Evolutionary conservation across 2,113 vertebrate genomes (phyloP).

Genomic region (Bubo blakistoni): DNA sequence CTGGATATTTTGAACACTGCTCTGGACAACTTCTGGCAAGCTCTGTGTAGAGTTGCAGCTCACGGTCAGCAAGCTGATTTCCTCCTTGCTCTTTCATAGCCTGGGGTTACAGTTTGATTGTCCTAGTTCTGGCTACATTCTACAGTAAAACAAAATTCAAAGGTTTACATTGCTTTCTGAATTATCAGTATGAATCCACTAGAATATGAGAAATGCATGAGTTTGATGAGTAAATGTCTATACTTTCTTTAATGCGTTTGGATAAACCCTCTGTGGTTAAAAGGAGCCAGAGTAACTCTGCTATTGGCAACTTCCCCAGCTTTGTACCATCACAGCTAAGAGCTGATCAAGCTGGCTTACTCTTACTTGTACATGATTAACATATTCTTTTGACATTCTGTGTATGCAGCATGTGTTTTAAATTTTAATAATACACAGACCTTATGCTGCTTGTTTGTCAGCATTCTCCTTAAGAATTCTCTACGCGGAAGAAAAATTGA

Average conservation of each 20-base stretch:
- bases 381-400: constrained; percentile 57
- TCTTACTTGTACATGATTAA: constrained; percentile 13
- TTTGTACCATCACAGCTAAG: neutral
- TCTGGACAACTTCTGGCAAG: neutral
- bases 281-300: neutral
- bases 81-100: neutral
- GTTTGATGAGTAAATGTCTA: neutral
- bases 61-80: neutral
- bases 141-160: neutral
- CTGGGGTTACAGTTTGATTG: neutral
- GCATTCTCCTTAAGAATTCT: constrained; percentile 28
- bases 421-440: constrained; percentile 57
- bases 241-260: neutral
- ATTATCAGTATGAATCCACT: neutral
- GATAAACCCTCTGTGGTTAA: neutral
- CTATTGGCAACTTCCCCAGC: neutral
- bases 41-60: neutral
- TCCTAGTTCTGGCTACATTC: neutral
- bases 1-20: neutral
- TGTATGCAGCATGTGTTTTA: constrained; percentile 56
- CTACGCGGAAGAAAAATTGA: neutral
- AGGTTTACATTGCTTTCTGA: constrained; percentile 13
- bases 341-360: constrained; percentile 20
- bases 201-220: neutral
- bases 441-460: constrained; percentile 49